Conservation (phyloP, 2,888 invertebrate genomes). For the Lysandra bellargus region DNA sequence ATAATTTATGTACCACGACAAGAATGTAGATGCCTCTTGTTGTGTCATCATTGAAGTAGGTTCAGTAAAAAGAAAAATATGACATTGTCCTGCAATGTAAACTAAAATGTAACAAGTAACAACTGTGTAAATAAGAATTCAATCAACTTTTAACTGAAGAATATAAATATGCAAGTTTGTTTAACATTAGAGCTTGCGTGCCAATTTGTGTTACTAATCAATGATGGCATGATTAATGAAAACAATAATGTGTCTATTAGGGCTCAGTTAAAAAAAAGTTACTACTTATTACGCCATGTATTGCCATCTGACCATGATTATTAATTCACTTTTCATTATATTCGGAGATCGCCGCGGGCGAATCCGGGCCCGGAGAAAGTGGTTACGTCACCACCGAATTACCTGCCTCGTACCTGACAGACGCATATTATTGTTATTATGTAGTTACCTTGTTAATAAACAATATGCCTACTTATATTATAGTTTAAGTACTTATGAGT, state of each 20-base stretch:
- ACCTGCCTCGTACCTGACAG: background rate
- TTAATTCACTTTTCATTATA: background rate
- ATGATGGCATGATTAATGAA: too few relatives aligned
- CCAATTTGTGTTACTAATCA: too few relatives aligned
- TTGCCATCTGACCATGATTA: background rate
- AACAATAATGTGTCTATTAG: too few relatives aligned
- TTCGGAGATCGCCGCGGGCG: background rate
- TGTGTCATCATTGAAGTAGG: background rate
- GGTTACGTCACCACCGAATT: background rate
- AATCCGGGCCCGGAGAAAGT: conserved; percentile 12
- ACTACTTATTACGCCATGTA: background rate
- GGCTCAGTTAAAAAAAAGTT: background rate
- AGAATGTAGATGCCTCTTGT: background rate
- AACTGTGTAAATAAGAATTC: background rate
- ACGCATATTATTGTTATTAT: background rate
- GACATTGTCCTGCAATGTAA: background rate
- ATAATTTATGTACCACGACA: too few relatives aligned
- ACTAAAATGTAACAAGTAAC: background rate
- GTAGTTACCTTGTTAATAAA: background rate
- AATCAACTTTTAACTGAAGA: too few relatives aligned
- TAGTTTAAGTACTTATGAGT: background rate
- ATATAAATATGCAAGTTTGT: background rate
- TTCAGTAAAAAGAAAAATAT: too few relatives aligned
- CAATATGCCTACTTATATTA: background rate
- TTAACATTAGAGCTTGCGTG: background rate